Evolutionary conservation across 2,888 invertebrate species (phyloP), one percentile per base, ranked within the genome.

Genomic region (Latrodectus hesperus): DNA sequence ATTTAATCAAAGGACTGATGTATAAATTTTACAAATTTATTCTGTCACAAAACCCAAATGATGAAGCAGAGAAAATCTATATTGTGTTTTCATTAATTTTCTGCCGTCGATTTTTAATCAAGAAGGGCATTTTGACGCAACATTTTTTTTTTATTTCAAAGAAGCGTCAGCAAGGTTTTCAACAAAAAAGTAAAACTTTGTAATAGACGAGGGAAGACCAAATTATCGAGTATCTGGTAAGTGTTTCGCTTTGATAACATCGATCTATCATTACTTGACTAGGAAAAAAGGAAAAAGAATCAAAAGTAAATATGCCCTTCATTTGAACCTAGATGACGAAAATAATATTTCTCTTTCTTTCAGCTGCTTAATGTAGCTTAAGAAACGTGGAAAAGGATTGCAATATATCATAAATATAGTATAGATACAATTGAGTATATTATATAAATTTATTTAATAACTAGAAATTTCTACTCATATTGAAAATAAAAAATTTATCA

Each of bases 231-330:
- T 82, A 75, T 75, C 75, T 49, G 64, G 82, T 75, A 75, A 82
- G 75, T 82, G 82, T 75, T 82, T 75, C 82, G 68, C 75, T 55
- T 68, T 52, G 82, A 82, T 82, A 82, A 60, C 82, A 82, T 82
- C 53, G 82, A 82, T 82, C 75, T 68, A 75, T 75, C 82, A 75
- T 82, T 82, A 82, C 70, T 75, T 70, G 60, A 10, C 14, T 16
- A 14, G n/a, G 60, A 60, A 60, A 16, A n/a, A 6, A 16, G 17
- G 51, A 52, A 14, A 73, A 73, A 73, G 12, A 73, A 73, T 49
- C 51, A 26, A 14, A 14, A 14, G n/a, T 22, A 10, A 38, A 70
- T 38, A 70, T 70, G 51, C 70, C 68, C 16, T 49, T 70, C 70
- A 51, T 70, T 70, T 38, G 70, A 70, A 26, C 38, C 14, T 16